A percentile compares a stretch with the other conserved stretches of the same genome.
phyloP scores from a whole-genome alignment of 35 echinoderm and acorn worm genomes.

The Eucidaris tribuloides region DNA sequence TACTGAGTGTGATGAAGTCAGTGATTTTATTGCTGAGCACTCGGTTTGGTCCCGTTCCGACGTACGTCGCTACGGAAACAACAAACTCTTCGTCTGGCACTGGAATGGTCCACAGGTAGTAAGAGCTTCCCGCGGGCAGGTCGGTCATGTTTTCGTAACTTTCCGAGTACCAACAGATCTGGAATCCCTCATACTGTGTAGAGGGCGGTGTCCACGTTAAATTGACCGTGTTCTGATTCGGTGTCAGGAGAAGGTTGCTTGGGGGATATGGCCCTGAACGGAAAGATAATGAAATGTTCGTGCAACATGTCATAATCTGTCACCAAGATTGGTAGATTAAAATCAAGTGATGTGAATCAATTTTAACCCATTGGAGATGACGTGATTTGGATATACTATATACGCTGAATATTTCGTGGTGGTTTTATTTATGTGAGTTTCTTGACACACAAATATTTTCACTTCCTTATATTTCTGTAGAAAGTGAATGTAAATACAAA shows the following conservation, averaged over 20 bases:
- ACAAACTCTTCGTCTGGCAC: conserved; percentile 4
- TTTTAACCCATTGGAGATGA: neutral
- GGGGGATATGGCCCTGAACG: neutral
- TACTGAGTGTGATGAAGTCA: conserved; percentile 18
- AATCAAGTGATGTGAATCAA: neutral
- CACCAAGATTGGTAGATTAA: neutral
- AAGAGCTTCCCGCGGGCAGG: neutral
- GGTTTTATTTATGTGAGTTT: neutral
- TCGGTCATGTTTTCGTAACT: too few species aligned
- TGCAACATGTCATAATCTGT: neutral
- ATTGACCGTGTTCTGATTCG: neutral
- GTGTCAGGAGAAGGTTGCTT: neutral
- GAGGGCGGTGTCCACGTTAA: neutral
- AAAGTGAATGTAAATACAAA: too few species aligned
- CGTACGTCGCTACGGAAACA: neutral
- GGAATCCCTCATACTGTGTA: neutral
- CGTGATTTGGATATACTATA: neutral
- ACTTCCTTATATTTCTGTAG: too few species aligned
- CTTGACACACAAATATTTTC: neutral
- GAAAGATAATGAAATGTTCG: neutral
- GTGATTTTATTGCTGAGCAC: conserved; percentile 9
- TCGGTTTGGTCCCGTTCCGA: neutral
- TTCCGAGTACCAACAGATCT: neutral
- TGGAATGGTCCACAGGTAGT: neutral
- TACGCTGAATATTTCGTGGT: neutral